Conservation (phyloP, 2,888 invertebrate genomes). For the Digitonthophagus gazella region DNA sequence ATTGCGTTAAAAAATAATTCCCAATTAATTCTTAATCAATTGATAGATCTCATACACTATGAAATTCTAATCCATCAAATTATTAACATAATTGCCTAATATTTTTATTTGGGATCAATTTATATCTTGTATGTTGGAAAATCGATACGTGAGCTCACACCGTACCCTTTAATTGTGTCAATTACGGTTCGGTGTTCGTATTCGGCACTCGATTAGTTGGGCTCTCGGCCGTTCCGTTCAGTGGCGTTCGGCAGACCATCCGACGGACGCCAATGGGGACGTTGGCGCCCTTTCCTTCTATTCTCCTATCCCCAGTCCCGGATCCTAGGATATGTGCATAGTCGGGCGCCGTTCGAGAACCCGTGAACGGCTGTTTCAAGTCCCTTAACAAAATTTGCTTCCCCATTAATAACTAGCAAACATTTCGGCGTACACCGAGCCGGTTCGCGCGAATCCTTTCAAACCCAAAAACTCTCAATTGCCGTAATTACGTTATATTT, state of each 20-base stretch:
- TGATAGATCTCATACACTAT: no score
- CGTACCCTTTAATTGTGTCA: conserved; percentile 22
- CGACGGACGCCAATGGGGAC: not conserved
- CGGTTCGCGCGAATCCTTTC: not conserved
- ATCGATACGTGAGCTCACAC: not conserved
- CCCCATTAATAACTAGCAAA: conserved; percentile 27
- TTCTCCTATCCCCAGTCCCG: not conserved
- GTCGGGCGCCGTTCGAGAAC: not conserved
- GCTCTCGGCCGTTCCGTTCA: conserved; percentile 16
- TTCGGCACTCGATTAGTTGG: not conserved
- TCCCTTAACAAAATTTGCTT: conserved; percentile 27
- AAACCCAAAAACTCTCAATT: not conserved
- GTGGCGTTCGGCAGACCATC: conserved; percentile 10
- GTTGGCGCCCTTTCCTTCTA: not conserved
- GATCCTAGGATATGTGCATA: not conserved
- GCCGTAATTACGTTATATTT: not conserved
- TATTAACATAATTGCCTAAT: no score
- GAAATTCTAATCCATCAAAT: no score
- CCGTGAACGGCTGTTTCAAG: conserved; percentile 17
- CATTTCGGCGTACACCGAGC: conserved; percentile 16
- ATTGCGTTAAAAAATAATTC: no score
- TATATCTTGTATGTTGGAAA: not conserved
- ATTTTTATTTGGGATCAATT: not conserved
- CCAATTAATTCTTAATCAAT: no score
- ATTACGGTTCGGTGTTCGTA: conserved; percentile 1